Evolutionary conservation across 2,797 vertebrate species (phyloP), one percentile per base, ranked within the genome.

Genomic region (Acipenser oxyrinchus): DNA sequence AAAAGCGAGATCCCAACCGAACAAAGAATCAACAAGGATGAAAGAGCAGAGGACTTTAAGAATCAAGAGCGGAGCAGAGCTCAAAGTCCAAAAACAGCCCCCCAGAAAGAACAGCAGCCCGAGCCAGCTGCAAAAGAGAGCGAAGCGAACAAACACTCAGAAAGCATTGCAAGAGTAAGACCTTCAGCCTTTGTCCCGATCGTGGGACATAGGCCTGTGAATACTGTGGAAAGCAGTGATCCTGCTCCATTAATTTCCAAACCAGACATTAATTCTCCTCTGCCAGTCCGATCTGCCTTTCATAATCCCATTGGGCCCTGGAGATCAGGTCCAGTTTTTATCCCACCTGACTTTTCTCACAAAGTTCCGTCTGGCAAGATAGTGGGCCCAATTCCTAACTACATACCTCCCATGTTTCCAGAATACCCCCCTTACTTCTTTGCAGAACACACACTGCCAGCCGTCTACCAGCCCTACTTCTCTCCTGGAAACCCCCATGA

Each of bases 161-260:
- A 87, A 53, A 75, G 86, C 62, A 73, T 80, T 18, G 81, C 71
- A 1, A 37, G 37, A 37, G 37, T 37, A 37, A 86, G 88, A 76
- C 86, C 87, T 2, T 97, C 95, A 0, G 95, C 95, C 10, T 98
- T 98, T 2, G 90, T 92, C 2, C 92, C 88, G 0, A 93, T 97
- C 6, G 88, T 91, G 49, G 88, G 93, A 63, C 91, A 91, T 79
- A 82, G 81, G 67, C 87, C 93, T 0, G 81, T 77, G 48, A 78
- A 87, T 37, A 37, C 37, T 37, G 37, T 37, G 37, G 37, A 37
- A 37, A 37, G 37, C 37, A 37, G 5, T 37, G 52, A 83, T 71
- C 51, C 63, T 79, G 15, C 37, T 73, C 7, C 58, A 37, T 91
- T 70, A 86, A 90, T 64, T 55, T 66, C 66, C 68, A 74, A 15